phyloP scores from a whole-genome alignment of 2,888 invertebrate species.

The Chironomus riparius region DNA sequence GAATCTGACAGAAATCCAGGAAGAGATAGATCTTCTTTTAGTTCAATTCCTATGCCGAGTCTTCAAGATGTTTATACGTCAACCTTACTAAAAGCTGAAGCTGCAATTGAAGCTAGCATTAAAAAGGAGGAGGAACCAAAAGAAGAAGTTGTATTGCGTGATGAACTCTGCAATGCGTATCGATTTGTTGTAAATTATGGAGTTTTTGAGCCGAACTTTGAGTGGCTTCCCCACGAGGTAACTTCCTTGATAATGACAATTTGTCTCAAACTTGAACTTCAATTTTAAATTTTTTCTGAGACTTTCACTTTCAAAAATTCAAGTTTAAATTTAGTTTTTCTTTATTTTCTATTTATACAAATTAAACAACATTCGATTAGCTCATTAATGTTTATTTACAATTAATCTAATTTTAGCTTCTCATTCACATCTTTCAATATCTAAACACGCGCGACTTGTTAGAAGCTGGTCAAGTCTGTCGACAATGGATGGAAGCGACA shows the following conservation, averaged over 20 bases:
- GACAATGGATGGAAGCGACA: conserved; percentile 17
- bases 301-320: not conserved
- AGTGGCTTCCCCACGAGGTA: conserved; percentile 14
- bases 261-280: conserved; percentile 9
- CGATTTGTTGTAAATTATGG: conserved; percentile 17
- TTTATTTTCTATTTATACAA: not conserved
- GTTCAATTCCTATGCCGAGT: not conserved
- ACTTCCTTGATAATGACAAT: not conserved
- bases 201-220: conserved; percentile 17
- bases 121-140: not conserved
- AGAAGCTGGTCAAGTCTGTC: conserved; percentile 4
- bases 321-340: not conserved
- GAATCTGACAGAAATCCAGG: not conserved
- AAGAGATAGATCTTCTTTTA: not conserved
- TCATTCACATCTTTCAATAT: conserved; percentile 12
- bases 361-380: not conserved
- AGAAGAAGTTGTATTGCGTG: not conserved
- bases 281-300: not conserved
- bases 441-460: conserved; percentile 17
- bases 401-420: conserved; percentile 7
- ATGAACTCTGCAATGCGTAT: conserved; percentile 1
- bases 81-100: not conserved
- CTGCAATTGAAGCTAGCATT: not conserved
- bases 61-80: not conserved
- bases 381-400: not conserved